Conservation (phyloP, 2,113 vertebrate species). For the Ictidomys tridecemlineatus region DNA sequence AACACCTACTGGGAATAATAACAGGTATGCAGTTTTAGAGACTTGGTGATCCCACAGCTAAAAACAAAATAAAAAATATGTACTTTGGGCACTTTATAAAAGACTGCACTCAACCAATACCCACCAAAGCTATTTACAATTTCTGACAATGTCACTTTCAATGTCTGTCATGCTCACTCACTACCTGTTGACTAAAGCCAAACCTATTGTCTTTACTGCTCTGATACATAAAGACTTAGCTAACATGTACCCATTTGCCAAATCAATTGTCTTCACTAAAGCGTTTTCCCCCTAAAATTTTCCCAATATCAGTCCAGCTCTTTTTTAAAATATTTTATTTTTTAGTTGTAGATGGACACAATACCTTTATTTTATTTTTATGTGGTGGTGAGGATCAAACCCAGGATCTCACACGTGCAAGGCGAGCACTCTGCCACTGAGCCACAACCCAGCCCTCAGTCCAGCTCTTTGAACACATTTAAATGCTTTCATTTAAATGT, state of each 20-base stretch:
- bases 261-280: not conserved
- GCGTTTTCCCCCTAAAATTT: not conserved
- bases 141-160: not conserved
- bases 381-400: too few relatives aligned
- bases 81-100: constrained; percentile 2
- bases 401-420: too few relatives aligned
- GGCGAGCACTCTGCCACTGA: too few relatives aligned
- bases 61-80: not conserved
- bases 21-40: not conserved
- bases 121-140: not conserved
- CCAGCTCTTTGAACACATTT: not conserved
- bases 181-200: not conserved
- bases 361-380: too few relatives aligned
- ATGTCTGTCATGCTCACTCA: not conserved
- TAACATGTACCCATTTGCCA: constrained; percentile 19
- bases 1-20: not conserved
- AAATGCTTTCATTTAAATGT: constrained; percentile 39
- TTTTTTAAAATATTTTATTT: not conserved
- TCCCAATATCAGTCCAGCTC: not conserved
- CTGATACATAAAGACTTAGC: not conserved
- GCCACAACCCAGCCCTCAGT: not conserved
- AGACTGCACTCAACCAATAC: not conserved
- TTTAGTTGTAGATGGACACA: too few relatives aligned
- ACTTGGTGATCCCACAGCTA: not conserved
- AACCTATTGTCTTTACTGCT: not conserved